A percentile compares a stretch with the other conserved stretches of the same genome.
phyloP scores from a whole-genome alignment of 2,797 vertebrate genomes.

The Danio jaintianensis region DNA sequence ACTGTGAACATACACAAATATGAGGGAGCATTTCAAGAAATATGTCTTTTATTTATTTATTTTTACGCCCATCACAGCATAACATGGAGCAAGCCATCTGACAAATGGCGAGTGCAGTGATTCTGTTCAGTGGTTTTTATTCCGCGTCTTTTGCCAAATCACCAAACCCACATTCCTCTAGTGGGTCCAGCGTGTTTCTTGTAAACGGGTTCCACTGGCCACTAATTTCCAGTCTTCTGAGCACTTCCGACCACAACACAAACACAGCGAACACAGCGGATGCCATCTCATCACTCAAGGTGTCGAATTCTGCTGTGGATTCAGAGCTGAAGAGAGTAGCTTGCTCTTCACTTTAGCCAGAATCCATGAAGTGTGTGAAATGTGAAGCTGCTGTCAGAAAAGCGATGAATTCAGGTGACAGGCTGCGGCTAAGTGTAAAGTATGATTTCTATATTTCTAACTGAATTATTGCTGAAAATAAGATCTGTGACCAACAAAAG shows the following conservation, averaged over 20 bases:
- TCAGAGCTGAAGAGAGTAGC: slow-evolving; percentile 5
- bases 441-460: slow-evolving; percentile 1
- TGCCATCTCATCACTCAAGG: slow-evolving; percentile 23
- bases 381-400: not conserved
- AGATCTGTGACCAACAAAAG: not conserved
- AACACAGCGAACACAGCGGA: slow-evolving; percentile 13
- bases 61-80: not conserved
- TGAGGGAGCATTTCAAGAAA: slow-evolving; percentile 49
- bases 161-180: slow-evolving; percentile 8
- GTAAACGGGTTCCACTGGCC: slow-evolving; percentile 19
- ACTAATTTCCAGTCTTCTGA: slow-evolving; percentile 43
- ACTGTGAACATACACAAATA: slow-evolving; percentile 30
- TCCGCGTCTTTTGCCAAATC: slow-evolving; percentile 9
- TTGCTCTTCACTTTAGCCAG: not conserved
- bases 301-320: slow-evolving; percentile 32
- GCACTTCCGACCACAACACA: slow-evolving; percentile 45
- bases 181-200: slow-evolving; percentile 34
- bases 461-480: not conserved
- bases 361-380: slow-evolving; percentile 23
- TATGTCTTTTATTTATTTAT: slow-evolving; percentile 21
- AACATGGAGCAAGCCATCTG: not conserved
- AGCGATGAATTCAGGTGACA: not conserved
- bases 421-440: not conserved
- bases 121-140: slow-evolving; percentile 26
- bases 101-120: not conserved